Evolutionary conservation across 2,113 vertebrate species (phyloP), one percentile per base, ranked within the genome.

Genomic region (Heptranchias perlo): DNA sequence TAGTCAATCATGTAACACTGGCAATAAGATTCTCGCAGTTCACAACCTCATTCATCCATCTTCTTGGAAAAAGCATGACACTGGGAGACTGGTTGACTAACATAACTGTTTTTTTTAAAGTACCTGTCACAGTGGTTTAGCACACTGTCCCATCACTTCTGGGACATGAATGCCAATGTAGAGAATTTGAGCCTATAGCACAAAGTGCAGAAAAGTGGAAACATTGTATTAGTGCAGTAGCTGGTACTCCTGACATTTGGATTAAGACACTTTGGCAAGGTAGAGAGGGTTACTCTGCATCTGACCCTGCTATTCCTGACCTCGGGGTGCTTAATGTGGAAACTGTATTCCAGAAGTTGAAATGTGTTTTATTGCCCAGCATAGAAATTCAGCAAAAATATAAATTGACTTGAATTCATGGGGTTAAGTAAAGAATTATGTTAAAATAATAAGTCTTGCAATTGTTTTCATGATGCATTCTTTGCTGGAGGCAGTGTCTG

Each of bases 401-500:
- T 69, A 73, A 95, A 95, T 11, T 28, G 4, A 35, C 65, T 69
- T 95, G 93, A 69, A 95, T 67, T 69, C 47, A 18, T 52, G 25
- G 64, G 65, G 64, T 67, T 49, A 69, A 69, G 49, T 58, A 49
- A 95, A 52, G 61, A 18, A 47, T 67, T 49, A 67, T 64, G 54
- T 39, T 93, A 39, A 94, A 47, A 69, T 95, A 52, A 95, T n/a
- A 95, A 69, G 44, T 49, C 52, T n/a, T n/a, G n/a, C n/a, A n/a
- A n/a, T n/a, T n/a, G 28, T 69, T 52, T 95, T 95, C 47, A 69
- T 69, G 14, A 35, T 52, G 39, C 65, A 73, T 73, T 95, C 65
- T 69, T 95, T 69, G 65, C 94, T 95, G 65, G 65, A 95, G 44
- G 47, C 44, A 28, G 23, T 39, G 64, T 52, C 93, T 95, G 65